Evolutionary conservation across 2,113 vertebrate genomes (phyloP).

Genomic region (Mormyrus iriodes): DNA sequence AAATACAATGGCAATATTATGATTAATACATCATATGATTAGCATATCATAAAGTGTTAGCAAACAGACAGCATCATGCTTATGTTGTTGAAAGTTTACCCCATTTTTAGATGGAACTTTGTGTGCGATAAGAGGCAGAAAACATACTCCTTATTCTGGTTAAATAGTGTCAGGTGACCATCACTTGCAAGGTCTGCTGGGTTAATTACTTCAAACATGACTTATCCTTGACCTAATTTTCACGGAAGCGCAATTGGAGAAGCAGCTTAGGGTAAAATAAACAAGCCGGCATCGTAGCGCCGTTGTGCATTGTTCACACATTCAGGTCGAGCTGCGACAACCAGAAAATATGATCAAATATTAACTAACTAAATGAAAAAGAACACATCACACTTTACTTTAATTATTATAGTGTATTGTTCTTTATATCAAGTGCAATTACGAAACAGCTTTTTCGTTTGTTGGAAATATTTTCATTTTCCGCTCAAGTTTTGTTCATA

Average conservation of each 20-base stretch:
- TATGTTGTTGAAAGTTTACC: neutral
- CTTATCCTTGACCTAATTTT: conserved; percentile 67
- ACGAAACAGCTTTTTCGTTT: neutral
- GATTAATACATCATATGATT: neutral
- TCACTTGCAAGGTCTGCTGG: conserved; percentile 51
- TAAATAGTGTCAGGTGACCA: conserved; percentile 41
- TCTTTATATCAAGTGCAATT: conserved; percentile 1
- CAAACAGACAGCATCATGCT: neutral
- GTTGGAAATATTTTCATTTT: no score
- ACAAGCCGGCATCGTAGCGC: conserved; percentile 61
- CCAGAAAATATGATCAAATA: conserved; percentile 49
- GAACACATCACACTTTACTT: conserved; percentile 16
- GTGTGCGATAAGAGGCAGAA: neutral
- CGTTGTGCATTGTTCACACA: conserved; percentile 69
- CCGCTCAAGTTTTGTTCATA: neutral
- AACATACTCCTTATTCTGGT: neutral
- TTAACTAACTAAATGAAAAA: conserved; percentile 46
- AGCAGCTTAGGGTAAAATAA: conserved; percentile 65
- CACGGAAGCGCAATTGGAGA: conserved; percentile 52
- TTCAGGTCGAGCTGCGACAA: conserved; percentile 46
- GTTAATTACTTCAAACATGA: conserved; percentile 71
- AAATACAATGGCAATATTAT: neutral
- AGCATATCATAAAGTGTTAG: neutral
- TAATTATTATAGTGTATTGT: neutral
- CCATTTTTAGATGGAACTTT: neutral